A percentile compares a stretch with the other conserved stretches of the same genome.
phyloP scores from a whole-genome alignment of 2,797 vertebrate genomes.

The Malacoraja senta region DNA sequence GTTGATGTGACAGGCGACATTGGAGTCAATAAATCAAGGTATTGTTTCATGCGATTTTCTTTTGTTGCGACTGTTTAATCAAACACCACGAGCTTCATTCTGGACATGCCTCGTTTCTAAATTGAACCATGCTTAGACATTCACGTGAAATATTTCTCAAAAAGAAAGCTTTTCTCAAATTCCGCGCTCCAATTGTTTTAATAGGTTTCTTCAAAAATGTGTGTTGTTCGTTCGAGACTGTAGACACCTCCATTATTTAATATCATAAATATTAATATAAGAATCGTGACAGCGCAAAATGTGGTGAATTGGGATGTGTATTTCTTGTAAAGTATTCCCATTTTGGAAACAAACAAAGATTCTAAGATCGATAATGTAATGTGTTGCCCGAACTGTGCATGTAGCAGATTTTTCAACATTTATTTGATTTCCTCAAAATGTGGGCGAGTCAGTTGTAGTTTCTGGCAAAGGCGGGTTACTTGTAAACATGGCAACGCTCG shows the following conservation, averaged over 20 bases:
- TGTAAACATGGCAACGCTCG: not conserved
- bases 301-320: not conserved
- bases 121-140: not conserved
- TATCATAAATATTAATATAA: not conserved
- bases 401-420: not conserved
- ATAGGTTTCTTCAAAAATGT: not conserved
- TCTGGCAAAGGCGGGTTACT: not conserved
- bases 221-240: not conserved
- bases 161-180: not conserved
- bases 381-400: not conserved
- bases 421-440: not conserved
- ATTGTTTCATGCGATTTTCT: slow-evolving; percentile 1
- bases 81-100: not conserved
- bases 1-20: no score
- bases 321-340: not conserved
- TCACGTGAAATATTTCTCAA: not conserved
- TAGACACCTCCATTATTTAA: not conserved
- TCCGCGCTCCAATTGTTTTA: not conserved
- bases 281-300: not conserved
- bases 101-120: not conserved
- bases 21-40: slow-evolving; percentile 1
- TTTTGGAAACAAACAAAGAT: not conserved
- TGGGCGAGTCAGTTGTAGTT: not conserved
- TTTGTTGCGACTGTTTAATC: not conserved
- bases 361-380: not conserved